phyloP scores from a whole-genome alignment of 1,140 invertebrate species.

The Brachionus asplanchnoidis region DNA sequence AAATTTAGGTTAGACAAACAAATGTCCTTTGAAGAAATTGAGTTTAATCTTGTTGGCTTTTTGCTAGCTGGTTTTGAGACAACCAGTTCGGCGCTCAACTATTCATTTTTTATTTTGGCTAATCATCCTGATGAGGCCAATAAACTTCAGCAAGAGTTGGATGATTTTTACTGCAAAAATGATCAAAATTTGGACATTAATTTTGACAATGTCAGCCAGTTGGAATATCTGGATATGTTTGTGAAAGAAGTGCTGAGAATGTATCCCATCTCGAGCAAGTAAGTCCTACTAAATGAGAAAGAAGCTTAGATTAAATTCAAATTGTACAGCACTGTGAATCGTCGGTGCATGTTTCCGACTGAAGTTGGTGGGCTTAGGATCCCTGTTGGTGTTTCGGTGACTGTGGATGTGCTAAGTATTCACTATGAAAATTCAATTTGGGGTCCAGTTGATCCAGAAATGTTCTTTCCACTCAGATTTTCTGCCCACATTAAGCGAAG shows the following conservation, averaged over 20 bases:
- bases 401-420: constrained; percentile 52
- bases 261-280: constrained; percentile 26
- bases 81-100: constrained; percentile 57
- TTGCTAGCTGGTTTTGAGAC: constrained; percentile 57
- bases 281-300: not conserved
- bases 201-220: not conserved
- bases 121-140: constrained; percentile 57
- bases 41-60: constrained; percentile 50
- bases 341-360: constrained; percentile 47
- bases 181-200: not conserved
- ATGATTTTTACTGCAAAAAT: not conserved
- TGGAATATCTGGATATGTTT: constrained; percentile 23
- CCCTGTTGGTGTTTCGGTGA: constrained; percentile 51
- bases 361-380: constrained; percentile 48
- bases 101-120: constrained; percentile 58
- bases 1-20: not conserved
- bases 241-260: constrained; percentile 34
- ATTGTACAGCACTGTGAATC: constrained; percentile 46
- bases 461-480: constrained; percentile 64
- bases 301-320: no score
- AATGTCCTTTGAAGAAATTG: constrained; percentile 46
- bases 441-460: constrained; percentile 59
- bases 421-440: constrained; percentile 52
- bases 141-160: constrained; percentile 56
- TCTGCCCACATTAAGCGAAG: constrained; percentile 43